Evolutionary conservation across 2,888 invertebrate genomes (phyloP), one percentile per base, ranked within the genome.

Genomic region (Pyrrhia umbra): DNA sequence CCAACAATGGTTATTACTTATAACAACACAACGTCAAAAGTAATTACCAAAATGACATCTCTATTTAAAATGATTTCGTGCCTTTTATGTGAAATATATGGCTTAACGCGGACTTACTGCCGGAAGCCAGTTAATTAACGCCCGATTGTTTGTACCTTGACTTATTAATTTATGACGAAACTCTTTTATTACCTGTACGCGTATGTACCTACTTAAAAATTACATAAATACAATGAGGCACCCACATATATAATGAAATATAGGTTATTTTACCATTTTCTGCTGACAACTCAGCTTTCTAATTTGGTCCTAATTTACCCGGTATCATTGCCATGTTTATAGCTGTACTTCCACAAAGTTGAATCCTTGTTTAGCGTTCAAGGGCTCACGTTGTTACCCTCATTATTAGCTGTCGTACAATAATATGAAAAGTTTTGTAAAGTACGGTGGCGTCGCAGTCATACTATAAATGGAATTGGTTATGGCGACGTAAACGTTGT

Each of bases 401-500:
- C 81, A 87, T 86, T 87, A 87, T 84, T 83, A 85, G 83, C 85
- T 84, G 84, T 75, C 79, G 74, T 77, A 74, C 76, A 79, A 79
- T 87, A 85, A 85, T 86, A 86, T 81, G 84, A 85, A 89, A 89
- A 87, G 84, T 89, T 88, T 71, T 75, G 83, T 80, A 84, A 85
- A 88, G 82, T 85, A 76, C 72, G 78, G 75, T 79, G 75, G 46
- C 50, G 6, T 76, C 75, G 69, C 77, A 82, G 82, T 80, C 83
- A 82, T 86, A n/a, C n/a, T n/a, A 86, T 83, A 88, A 88, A 88
- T 80, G 85, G 83, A 85, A 88, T 90, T 83, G 85, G 85, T 89
- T 87, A 89, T 88, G 81, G 84, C 85, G 82, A 87, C 84, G 83
- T 91, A 89, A 90, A 87, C 87, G 88, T 85, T 83, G 88, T 88